A percentile compares a stretch with the other conserved stretches of the same genome.
Conservation (phyloP, 2,113 vertebrate genomes). For the Pyrgilauda ruficollis region DNA sequence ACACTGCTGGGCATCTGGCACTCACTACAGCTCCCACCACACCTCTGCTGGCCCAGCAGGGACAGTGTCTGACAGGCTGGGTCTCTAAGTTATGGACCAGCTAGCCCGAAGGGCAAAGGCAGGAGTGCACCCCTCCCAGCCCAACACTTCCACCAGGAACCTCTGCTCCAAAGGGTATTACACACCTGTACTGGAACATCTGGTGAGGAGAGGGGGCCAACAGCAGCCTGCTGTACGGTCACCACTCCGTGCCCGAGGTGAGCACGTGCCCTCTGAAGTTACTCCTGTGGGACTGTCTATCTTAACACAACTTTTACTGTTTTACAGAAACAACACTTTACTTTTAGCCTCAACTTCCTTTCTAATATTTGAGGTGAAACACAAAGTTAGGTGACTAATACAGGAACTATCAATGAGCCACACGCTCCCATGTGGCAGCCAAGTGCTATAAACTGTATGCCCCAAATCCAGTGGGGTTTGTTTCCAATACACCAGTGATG, state of each 20-base stretch:
- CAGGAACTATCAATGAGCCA: not conserved
- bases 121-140: fast-evolving
- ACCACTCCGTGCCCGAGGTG: fast-evolving
- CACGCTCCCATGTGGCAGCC: not conserved
- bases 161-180: not conserved
- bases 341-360: not conserved
- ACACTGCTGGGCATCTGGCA: conserved; percentile 79
- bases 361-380: not conserved
- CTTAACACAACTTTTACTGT: not conserved
- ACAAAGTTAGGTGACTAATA: not conserved
- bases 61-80: conserved; percentile 67
- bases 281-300: not conserved
- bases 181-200: not conserved
- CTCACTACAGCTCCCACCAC: conserved; percentile 79
- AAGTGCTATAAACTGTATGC: not conserved
- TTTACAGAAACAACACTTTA: not conserved
- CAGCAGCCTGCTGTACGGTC: fast-evolving
- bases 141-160: not conserved
- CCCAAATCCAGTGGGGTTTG: not conserved
- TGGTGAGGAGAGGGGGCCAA: not conserved
- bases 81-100: not conserved
- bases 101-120: not conserved
- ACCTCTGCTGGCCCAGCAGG: conserved; percentile 61
- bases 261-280: not conserved
- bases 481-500: not conserved